phyloP scores from a whole-genome alignment of 37 sponge, comb jelly and placozoan genomes.

The Lycopodina hypogea region DNA sequence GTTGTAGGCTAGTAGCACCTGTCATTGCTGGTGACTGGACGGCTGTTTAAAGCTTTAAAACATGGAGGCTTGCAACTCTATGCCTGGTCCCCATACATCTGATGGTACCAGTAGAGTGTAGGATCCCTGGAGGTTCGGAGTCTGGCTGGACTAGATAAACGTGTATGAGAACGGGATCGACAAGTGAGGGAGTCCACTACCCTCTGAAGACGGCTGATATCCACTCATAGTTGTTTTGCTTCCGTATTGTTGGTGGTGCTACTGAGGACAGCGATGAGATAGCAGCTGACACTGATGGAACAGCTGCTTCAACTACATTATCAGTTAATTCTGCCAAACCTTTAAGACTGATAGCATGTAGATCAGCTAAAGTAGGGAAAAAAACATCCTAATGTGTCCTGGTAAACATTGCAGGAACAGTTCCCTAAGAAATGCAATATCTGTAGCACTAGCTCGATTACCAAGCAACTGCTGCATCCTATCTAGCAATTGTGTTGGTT shows the following conservation, averaged over 20 bases:
- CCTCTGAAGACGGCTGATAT: no score
- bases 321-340: constrained; percentile 58
- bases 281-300: constrained; percentile 28
- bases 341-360: constrained; percentile 13
- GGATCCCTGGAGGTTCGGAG: neutral
- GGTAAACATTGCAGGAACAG: constrained; percentile 65
- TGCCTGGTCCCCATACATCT: constrained; percentile 19
- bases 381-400: constrained; percentile 56
- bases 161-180: neutral
- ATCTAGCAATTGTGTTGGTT: constrained; percentile 58
- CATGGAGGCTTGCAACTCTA: constrained; percentile 38
- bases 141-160: neutral
- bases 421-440: constrained; percentile 35
- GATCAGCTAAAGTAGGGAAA: constrained; percentile 51
- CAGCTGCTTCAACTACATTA: constrained; percentile 53
- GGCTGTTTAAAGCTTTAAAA: constrained; percentile 23
- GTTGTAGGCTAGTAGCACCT: constrained; percentile 54
- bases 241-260: constrained; percentile 33
- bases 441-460: constrained; percentile 1
- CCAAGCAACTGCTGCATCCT: constrained; percentile 67
- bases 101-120: constrained; percentile 48
- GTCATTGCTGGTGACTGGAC: constrained; percentile 54
- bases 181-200: no score
- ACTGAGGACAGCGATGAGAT: neutral
- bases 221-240: constrained; percentile 8